Base-by-base conservation (phyloP, 1,140 invertebrate species). In the Drosophila tani region DNA sequence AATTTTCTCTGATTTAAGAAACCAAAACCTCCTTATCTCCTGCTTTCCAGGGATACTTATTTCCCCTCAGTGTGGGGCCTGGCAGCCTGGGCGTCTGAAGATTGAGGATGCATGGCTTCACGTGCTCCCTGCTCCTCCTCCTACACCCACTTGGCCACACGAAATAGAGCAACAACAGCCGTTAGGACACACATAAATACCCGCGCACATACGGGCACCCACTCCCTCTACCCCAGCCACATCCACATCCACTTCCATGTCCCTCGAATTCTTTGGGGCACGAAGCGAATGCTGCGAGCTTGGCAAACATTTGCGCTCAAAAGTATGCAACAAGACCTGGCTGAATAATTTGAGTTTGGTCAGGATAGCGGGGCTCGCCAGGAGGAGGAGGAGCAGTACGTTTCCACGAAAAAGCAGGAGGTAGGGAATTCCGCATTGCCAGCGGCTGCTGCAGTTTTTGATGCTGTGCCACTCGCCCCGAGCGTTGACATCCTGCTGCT, bases 241-340 rank as follows among this genome's bases (percentile, higher is more conserved):
- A 75, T 32, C 29, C 29, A 32, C 29, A 32, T 32, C 29, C 29
- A 32, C 2, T 32, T 8, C 63, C 49, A 27, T 29, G 11, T 53
- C 24, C 32, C 49, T n/a, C 21, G 51, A 51, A 69, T 82, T 64
- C 82, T 68, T 56, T 71, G 79, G 79, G 68, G 62, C 67, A 83
- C 76, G 76, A 56, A 58, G 51, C 76, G 67, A 64, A 50, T 74
- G 53, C 71, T 62, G 65, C 53, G 75, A 81, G 75, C 81, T 84
- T 68, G 78, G 85, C 82, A 88, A 88, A 88, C 77, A 88, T 90
- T 88, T 84, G 84, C 69, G 78, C 84, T 84, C 65, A 67, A 84
- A 88, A 88, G 85, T 88, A 88, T 88, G 84, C 84, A 87, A 88
- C 84, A 82, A 88, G 75, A 75, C 81, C 85, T 90, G 85, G 64